phyloP scores from a whole-genome alignment of 2,113 vertebrate species.

The Peromyscus maniculatus region DNA sequence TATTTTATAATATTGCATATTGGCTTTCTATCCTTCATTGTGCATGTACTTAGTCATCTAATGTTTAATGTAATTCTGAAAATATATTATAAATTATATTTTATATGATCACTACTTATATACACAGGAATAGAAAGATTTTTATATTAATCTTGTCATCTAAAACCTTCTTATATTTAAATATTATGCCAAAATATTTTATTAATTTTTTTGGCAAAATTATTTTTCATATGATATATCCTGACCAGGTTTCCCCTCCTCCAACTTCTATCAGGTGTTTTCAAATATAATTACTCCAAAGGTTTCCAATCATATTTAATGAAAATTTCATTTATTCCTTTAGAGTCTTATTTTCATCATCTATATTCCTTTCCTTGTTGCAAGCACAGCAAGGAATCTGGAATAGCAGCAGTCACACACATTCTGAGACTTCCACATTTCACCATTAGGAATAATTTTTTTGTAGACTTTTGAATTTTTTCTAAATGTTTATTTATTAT shows the following conservation, averaged over 20 bases:
- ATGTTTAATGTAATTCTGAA: slow-evolving; percentile 1
- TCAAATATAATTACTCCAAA: neutral
- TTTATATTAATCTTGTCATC: neutral
- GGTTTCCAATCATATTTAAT: neutral
- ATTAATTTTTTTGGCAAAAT: neutral
- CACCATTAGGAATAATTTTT: neutral
- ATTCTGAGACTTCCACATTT: neutral
- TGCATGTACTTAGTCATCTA: neutral
- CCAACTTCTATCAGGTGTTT: neutral
- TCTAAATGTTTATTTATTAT: neutral
- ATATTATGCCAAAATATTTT: neutral
- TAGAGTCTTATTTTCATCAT: neutral
- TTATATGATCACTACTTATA: neutral
- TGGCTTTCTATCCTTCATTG: neutral
- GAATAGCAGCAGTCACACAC: neutral
- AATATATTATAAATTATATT: neutral
- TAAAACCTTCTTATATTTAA: neutral
- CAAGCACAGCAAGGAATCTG: neutral
- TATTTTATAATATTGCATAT: neutral
- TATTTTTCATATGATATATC: neutral
- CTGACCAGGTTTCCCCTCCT: neutral
- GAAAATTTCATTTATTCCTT: neutral
- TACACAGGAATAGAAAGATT: neutral
- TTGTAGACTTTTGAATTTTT: neutral
- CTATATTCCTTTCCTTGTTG: neutral